Percentiles rank a stretch among this genome's conserved stretches.
Evolutionary conservation across 2,797 vertebrate genomes (phyloP).

Genomic region (Enteromius argenteus): DNA sequence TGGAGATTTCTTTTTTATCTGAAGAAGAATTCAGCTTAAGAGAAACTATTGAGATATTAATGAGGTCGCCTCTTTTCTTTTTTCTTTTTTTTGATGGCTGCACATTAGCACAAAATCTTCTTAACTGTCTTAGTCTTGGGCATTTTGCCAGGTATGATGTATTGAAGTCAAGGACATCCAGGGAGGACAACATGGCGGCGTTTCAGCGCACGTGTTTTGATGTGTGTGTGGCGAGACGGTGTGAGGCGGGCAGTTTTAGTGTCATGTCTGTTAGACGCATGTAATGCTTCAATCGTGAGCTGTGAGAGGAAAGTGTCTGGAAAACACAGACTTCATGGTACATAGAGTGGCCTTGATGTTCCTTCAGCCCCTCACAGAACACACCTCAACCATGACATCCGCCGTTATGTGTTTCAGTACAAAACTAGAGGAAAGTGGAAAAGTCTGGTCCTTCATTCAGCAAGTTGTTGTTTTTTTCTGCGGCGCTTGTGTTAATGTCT

Average conservation of each 20-base stretch:
- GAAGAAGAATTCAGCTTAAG: background rate
- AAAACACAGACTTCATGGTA: slow-evolving; percentile 58
- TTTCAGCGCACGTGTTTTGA: slow-evolving; percentile 33
- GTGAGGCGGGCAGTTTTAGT: slow-evolving; percentile 8
- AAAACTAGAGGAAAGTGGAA: slow-evolving; percentile 22
- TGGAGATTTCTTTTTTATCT: background rate
- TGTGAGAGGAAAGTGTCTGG: slow-evolving; percentile 49
- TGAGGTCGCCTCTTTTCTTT: background rate
- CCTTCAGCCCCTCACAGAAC: slow-evolving; percentile 50
- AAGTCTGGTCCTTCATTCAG: background rate
- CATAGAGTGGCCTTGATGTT: slow-evolving; percentile 57
- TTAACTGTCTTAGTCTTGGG: slow-evolving; percentile 78
- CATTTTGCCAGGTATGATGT: slow-evolving; percentile 81
- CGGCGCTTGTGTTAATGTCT: slow-evolving; percentile 17
- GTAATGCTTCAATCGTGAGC: slow-evolving; percentile 46
- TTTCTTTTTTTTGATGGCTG: background rate
- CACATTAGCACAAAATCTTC: slow-evolving; percentile 46
- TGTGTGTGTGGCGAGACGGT: slow-evolving; percentile 25
- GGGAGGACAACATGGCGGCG: slow-evolving; percentile 76
- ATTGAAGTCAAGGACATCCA: slow-evolving; percentile 87
- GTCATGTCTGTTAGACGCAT: slow-evolving; percentile 38
- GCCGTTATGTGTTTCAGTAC: slow-evolving; percentile 51
- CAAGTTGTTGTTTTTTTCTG: slow-evolving; percentile 2
- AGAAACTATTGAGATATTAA: slow-evolving; percentile 19
- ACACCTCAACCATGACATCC: slow-evolving; percentile 57